Conservation (phyloP, 2,888 invertebrate genomes). For the Chorisops tibialis region DNA sequence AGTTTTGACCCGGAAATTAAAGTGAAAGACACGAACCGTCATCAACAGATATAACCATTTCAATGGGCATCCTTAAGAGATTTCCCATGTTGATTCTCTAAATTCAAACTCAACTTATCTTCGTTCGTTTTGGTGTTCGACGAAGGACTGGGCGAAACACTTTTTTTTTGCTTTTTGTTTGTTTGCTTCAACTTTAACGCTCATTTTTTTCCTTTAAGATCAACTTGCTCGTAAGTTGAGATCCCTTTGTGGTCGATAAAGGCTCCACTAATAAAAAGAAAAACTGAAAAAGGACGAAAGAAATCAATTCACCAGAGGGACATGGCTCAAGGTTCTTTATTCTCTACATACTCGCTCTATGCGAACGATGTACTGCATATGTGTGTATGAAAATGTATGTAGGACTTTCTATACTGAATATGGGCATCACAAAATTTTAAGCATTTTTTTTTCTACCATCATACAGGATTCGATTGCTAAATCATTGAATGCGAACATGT, state of each 20-base stretch:
- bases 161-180: background rate
- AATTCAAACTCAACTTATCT: constrained; percentile 5
- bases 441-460: background rate
- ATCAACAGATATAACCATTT: constrained; percentile 1
- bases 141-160: background rate
- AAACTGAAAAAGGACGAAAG: background rate
- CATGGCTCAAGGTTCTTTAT: background rate
- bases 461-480: background rate
- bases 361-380: no score
- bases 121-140: background rate
- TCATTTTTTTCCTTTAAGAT: constrained; percentile 6
- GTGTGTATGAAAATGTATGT: no score
- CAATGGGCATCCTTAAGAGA: background rate
- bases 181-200: background rate
- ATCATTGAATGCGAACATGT: background rate
- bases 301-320: constrained; percentile 6
- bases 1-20: constrained; percentile 5
- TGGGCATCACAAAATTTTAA: background rate
- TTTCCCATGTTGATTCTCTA: constrained; percentile 6
- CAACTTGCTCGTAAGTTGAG: constrained; percentile 1
- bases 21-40: background rate
- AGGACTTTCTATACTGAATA: no score
- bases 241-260: constrained; percentile 11
- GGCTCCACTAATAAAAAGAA: background rate
- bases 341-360: background rate